Evolutionary conservation across 2,888 invertebrate species (phyloP), one percentile per base, ranked within the genome.

Genomic region (Melolontha melolontha): DNA sequence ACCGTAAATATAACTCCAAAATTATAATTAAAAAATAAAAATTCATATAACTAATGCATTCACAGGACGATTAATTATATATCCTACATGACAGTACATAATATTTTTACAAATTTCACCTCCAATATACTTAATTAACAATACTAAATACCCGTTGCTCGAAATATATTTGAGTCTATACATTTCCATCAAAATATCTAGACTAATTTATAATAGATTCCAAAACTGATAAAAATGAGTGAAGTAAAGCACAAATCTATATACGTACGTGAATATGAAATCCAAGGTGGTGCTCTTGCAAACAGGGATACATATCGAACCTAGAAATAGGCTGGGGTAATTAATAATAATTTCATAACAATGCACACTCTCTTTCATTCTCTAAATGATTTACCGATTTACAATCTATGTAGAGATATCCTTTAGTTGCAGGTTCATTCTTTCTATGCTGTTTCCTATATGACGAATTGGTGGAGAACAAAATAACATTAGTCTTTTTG

Each of bases 291-390:
- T 72, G 70, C 57, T 64, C 81, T 81, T 81, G 81, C 79, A 79
- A 80, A 79, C 80, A 79, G 71, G 73, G 80, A 82, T 79, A 79
- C 80, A 81, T 80, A 83, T 77, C 83, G 82, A 80, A 86, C 87
- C 87, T 87, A 87, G 85, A 87, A 87, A 86, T 86, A 87, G 85
- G 84, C 87, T 87, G 86, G 85, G 85, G 85, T 85, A 84, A 87
- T 87, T 87, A 87, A 86, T 87, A 86, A 83, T 85, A 85, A 62
- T 68, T 86, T 86, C 84, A 83, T 81, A 80, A 80, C 83, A 81
- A 80, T 78, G 81, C 85, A 83, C 82, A 81, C 85, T 78, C 81
- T 72, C 73, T 74, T 70, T 74, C 71, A 73, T 73, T 72, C 72
- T 69, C 68, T 63, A 63, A 66, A 63, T 62, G 51, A 52, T 71